These are phyloP conservation scores for Ormyrus rosae DNA, from an alignment of 2,888 invertebrate species.

Conservation along the genomic window DNA sequence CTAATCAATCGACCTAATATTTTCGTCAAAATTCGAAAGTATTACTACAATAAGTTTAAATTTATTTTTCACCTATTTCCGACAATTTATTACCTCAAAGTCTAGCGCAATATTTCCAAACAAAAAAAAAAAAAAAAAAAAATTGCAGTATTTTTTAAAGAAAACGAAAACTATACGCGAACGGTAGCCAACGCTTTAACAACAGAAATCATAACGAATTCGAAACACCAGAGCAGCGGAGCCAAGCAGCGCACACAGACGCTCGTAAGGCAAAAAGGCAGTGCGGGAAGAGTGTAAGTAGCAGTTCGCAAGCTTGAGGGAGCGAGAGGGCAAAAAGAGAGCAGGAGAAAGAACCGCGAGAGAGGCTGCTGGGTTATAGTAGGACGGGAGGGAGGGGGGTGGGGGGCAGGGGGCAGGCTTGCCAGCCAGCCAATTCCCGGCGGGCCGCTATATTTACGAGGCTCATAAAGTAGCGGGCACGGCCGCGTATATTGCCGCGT, in stretches of 20 bases:
- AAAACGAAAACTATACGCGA: too few species aligned
- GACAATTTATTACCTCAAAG: too few species aligned
- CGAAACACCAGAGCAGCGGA: neutral
- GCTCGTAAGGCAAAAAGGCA: neutral
- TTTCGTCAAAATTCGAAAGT: too few species aligned
- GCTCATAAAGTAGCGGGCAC: conserved; percentile 74
- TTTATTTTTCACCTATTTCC: too few species aligned
- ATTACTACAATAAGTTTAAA: too few species aligned
- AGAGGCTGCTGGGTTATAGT: neutral
- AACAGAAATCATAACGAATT: too few species aligned
- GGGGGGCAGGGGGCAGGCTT: conserved; percentile 67
- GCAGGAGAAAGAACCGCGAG: conserved; percentile 36
- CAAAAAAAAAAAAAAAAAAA: too few species aligned
- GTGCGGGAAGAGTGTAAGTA: neutral
- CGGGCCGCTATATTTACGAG: conserved; percentile 75
- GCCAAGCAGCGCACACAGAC: neutral
- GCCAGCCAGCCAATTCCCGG: conserved; percentile 75
- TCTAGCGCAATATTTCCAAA: too few species aligned
- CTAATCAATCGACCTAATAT: too few species aligned
- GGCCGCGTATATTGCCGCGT: conserved; percentile 77
- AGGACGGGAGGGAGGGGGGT: conserved; percentile 57
- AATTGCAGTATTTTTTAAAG: too few species aligned
- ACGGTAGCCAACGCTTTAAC: too few species aligned
- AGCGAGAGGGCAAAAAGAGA: conserved; percentile 54
- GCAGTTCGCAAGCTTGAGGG: conserved; percentile 14